Conservation (phyloP, 2,113 vertebrate species). For the Neotragus pygmaeus region DNA sequence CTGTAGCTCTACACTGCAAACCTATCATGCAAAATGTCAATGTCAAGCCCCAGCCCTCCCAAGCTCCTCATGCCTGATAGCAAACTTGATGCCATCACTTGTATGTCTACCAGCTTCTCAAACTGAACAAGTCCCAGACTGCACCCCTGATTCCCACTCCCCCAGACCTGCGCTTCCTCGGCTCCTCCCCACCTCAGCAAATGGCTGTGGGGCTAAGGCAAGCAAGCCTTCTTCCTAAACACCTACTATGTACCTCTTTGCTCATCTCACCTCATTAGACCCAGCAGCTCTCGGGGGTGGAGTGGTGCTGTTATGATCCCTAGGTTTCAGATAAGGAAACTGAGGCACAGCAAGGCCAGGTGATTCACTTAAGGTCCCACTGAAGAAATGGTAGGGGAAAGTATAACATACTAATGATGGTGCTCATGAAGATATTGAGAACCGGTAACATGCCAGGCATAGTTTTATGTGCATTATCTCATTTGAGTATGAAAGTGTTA, state of each 20-base stretch:
- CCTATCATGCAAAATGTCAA: accelerated
- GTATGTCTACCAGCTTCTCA: neutral
- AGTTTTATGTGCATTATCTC: neutral
- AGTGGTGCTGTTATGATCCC: neutral
- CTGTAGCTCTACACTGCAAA: neutral
- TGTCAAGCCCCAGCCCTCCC: neutral
- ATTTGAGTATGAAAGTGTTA: neutral
- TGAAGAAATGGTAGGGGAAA: neutral
- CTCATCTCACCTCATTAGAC: neutral
- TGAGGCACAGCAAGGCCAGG: neutral
- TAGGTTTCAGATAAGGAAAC: neutral
- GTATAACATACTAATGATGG: neutral
- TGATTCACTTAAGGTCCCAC: neutral
- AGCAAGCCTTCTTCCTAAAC: neutral
- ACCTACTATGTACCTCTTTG: neutral
- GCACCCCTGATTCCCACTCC: neutral
- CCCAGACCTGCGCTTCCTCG: neutral
- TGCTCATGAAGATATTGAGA: neutral
- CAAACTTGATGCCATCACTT: too few species aligned
- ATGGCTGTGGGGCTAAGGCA: neutral
- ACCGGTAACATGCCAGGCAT: neutral
- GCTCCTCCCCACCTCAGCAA: neutral
- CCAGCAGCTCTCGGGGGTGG: neutral
- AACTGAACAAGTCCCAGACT: too few species aligned
- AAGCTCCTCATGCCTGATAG: neutral